Base-by-base conservation (phyloP, 2,797 vertebrate genomes). In the Notoglanidium macrostoma region DNA sequence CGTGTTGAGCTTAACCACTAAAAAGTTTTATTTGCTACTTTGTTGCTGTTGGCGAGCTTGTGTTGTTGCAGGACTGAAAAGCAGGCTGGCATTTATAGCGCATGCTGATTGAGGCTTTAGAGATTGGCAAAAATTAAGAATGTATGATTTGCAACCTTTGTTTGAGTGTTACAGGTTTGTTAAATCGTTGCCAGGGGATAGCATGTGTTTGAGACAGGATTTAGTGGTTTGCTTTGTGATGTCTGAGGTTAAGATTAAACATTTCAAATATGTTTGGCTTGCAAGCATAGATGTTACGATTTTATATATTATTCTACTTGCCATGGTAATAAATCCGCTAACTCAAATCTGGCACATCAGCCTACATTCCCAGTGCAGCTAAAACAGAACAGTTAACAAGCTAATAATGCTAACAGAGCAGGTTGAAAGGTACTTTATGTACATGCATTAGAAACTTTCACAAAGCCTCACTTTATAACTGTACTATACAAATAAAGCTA, bases 31-130 rank as follows among this genome's bases (percentile, higher is more conserved):
- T 74, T 87, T 83, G 29, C 81, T 74, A 26, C 68, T 61, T 82
- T 73, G 79, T 59, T 74, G 57, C n/a, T 54, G 3, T 63, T 87
- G 79, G 79, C 46, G 5, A 87, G 89, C 81, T 88, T 85, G 83
- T 76, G 84, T 91, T 91, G 92, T 91, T 93, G 90, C 23, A 46
- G 35, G 73, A 77, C 19, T 87, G 51, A 61, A 87, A 44, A 78
- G 0, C 49, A 59, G 49, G 5, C 61, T 19, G 49, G 21, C 1
- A 6, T 67, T 84, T 55, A 74, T 68, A 78, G 70, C 0, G 46
- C 29, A 55, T 68, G 26, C 49, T 77, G 72, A 84, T 32, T 59
- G 49, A 40, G 72, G 61, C 40, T 40, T 57, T 84, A 54, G 72
- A 77, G 29, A 81, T 26, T 1, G 35, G 46, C 59, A 57, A 29